Base-by-base conservation (phyloP, 1,140 invertebrate species). In the Euwallacea similis region DNA sequence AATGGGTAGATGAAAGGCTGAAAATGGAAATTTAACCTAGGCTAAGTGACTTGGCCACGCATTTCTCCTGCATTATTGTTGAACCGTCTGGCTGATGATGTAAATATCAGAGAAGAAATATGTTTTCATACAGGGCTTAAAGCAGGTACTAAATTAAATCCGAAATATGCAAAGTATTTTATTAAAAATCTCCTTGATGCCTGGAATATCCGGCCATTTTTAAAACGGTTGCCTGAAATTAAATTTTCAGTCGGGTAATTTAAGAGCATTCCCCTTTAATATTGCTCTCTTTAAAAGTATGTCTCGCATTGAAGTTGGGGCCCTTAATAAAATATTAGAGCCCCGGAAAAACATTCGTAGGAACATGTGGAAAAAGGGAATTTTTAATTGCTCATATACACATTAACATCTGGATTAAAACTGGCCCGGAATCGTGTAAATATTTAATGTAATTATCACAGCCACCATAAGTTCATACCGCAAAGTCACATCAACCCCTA, bases 231-330 rank as follows among this genome's bases (percentile, higher is more conserved):
- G 8, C 16, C 54, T 56, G 16, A 56, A 56, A 56, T 56, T 56
- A 56, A 56, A 56, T 56, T 56, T 56, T 56, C 54, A 15, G n/a
- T 56, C 54, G 54, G 11, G 54, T 56, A 56, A 56, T 56, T 56
- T 21, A 15, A 21, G 16, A 56, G 54, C 54, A 56, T 56, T 56
- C 54, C 54, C 54, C 16, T 56, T 56, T 56, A 15, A 56, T 56
- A 56, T 50, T 50, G 9, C 46, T 50, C 46, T 50, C 13, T 50
- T 50, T 50, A 50, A 50, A 50, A 50, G 13, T 50, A 50, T 50
- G 46, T 50, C 46, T 50, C 46, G 46, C 46, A 50, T 50, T 50
- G 46, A 50, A 50, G 46, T 50, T 50, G 13, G 9, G 46, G 46
- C 46, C 46, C 46, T 50, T 50, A 50, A 50, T 50, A 50, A 50